Percentiles rank a stretch among this genome's conserved stretches.
These are phyloP conservation scores for Caenorhabditis doughertyi DNA, from an alignment of 2,888 invertebrate genomes.

Conservation along the genomic window DNA sequence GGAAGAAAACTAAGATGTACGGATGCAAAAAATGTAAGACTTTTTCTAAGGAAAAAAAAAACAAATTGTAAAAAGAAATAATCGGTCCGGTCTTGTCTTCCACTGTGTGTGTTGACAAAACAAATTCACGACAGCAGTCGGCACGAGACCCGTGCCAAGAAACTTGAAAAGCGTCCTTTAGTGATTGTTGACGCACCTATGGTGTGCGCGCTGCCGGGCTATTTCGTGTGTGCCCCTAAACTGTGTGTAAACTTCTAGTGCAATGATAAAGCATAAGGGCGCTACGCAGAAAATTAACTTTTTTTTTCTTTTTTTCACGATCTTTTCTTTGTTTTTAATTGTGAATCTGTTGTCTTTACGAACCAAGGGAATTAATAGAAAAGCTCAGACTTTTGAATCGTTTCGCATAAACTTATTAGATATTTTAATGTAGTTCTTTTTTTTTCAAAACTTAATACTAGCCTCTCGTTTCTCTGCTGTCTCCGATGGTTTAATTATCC, in stretches of 20 bases:
- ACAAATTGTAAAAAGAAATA: conserved; percentile 50
- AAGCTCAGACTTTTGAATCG: too few species aligned
- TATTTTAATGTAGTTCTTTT: too few species aligned
- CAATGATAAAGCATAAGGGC: conserved; percentile 60
- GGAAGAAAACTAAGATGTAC: too few species aligned
- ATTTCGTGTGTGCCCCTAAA: conserved; percentile 65
- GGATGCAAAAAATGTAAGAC: background rate
- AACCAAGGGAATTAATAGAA: too few species aligned
- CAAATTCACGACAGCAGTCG: conserved; percentile 1
- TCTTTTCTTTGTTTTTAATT: conserved; percentile 16
- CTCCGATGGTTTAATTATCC: background rate
- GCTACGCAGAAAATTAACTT: conserved; percentile 59
- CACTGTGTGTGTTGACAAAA: conserved; percentile 27
- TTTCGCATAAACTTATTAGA: too few species aligned
- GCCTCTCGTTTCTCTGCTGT: background rate
- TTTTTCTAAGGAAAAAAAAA: conserved; percentile 25
- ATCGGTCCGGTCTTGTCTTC: conserved; percentile 50
- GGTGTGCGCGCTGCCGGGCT: conserved; percentile 46
- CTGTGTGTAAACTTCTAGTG: conserved; percentile 46
- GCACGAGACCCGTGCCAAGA: conserved; percentile 16
- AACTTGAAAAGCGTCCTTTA: background rate
- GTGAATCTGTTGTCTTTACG: too few species aligned
- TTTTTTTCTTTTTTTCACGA: conserved; percentile 26
- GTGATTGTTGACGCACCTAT: conserved; percentile 41
- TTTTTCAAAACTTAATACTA: background rate